Evolutionary conservation across 2,888 invertebrate genomes (phyloP).

Genomic region (Coelopa pilipes): DNA sequence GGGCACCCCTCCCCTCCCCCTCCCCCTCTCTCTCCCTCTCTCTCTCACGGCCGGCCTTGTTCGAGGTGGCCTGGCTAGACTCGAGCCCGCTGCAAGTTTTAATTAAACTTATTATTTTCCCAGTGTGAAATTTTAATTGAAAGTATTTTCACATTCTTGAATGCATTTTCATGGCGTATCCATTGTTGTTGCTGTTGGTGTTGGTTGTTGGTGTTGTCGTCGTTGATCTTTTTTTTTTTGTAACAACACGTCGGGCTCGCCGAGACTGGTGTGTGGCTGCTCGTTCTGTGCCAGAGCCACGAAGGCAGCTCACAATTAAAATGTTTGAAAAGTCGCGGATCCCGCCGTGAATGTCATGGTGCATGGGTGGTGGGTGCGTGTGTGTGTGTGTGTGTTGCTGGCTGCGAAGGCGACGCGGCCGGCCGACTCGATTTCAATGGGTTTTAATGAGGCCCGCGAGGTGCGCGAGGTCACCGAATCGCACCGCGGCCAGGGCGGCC

Average conservation of each 20-base stretch:
- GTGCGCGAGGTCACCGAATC: too few relatives aligned
- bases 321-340: background rate
- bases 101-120: constrained; percentile 59
- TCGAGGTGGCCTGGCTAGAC: too few relatives aligned
- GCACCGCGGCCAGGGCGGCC: too few relatives aligned
- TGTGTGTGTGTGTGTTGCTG: background rate
- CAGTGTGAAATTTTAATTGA: constrained; percentile 60
- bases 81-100: constrained; percentile 51
- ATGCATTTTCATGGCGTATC: constrained; percentile 25
- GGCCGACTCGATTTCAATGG: constrained; percentile 38
- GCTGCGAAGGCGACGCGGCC: background rate
- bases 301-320: too few relatives aligned
- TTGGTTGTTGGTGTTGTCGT: constrained; percentile 11
- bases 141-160: constrained; percentile 46
- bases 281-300: too few relatives aligned
- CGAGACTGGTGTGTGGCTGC: too few relatives aligned
- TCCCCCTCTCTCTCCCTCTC: too few relatives aligned
- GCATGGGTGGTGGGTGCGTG: background rate
- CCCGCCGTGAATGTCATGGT: background rate
- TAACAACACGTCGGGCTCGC: background rate
- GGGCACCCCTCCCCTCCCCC: too few relatives aligned
- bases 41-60: too few relatives aligned
- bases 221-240: background rate
- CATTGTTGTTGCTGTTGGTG: background rate
- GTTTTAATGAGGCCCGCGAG: constrained; percentile 38